phyloP scores from a whole-genome alignment of 1,140 invertebrate species.

The Eubasilissa regina region DNA sequence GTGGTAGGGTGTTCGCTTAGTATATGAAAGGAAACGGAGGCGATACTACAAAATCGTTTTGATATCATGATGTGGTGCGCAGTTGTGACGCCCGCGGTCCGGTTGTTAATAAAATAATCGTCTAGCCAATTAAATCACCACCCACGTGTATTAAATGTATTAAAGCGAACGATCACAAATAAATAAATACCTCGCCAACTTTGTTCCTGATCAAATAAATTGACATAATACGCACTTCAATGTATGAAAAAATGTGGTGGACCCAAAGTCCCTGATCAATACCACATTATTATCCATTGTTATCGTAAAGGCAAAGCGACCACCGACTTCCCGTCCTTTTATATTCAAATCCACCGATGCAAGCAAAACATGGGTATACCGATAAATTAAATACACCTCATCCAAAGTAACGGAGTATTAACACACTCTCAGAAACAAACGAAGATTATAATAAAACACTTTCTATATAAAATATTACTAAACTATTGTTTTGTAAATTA shows the following conservation, averaged over 20 bases:
- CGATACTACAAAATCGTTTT: no score
- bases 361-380: neutral
- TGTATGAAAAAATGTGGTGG: neutral
- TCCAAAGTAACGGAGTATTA: neutral
- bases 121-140: no score
- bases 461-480: neutral
- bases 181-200: constrained; percentile 7
- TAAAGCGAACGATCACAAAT: neutral
- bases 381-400: neutral
- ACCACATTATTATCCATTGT: constrained; percentile 58
- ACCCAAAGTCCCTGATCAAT: constrained; percentile 52
- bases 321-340: constrained; percentile 45
- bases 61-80: no score
- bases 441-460: neutral
- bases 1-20: no score
- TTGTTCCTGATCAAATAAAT: neutral
- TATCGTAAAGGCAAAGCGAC: constrained; percentile 44
- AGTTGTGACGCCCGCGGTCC: no score
- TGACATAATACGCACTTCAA: neutral
- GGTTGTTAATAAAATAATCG: no score
- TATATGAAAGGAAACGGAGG: no score
- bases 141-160: no score
- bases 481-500: neutral
- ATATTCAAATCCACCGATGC: constrained; percentile 11
- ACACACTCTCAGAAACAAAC: neutral